Evolutionary conservation across 2,888 invertebrate species (phyloP).

Genomic region (Venustoraphidia nigricollis): DNA sequence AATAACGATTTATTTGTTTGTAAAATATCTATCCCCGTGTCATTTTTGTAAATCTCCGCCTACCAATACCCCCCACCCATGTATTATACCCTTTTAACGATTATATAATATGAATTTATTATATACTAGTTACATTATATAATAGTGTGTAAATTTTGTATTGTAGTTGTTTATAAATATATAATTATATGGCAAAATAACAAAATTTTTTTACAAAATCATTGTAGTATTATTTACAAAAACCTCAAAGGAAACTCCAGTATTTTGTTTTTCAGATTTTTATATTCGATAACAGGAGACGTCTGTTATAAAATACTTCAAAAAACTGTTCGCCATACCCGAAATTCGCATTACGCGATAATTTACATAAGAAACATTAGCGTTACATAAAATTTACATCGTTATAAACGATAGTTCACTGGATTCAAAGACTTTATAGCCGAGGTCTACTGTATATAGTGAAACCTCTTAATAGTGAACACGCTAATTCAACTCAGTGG

Average conservation of each 20-base stretch:
- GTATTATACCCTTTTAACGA: slow-evolving; percentile 27
- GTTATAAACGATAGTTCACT: too few species aligned
- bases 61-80: slow-evolving; percentile 23
- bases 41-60: neutral
- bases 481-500: too few species aligned
- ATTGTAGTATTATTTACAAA: neutral
- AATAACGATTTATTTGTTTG: neutral
- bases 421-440: too few species aligned
- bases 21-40: neutral
- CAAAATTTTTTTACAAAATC: slow-evolving; percentile 43
- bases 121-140: slow-evolving; percentile 38
- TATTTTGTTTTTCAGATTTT: neutral
- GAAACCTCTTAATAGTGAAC: too few species aligned
- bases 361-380: too few species aligned
- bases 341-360: too few species aligned
- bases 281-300: neutral
- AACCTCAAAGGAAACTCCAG: neutral
- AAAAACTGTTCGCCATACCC: neutral
- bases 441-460: too few species aligned
- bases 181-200: slow-evolving; percentile 56
- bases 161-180: slow-evolving; percentile 61
- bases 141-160: slow-evolving; percentile 60
- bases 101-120: slow-evolving; percentile 20
- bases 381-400: too few species aligned
- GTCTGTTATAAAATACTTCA: neutral